These are phyloP conservation scores for Eulemur rubriventer DNA, from an alignment of 2,797 vertebrate species.

Conservation along the genomic window DNA sequence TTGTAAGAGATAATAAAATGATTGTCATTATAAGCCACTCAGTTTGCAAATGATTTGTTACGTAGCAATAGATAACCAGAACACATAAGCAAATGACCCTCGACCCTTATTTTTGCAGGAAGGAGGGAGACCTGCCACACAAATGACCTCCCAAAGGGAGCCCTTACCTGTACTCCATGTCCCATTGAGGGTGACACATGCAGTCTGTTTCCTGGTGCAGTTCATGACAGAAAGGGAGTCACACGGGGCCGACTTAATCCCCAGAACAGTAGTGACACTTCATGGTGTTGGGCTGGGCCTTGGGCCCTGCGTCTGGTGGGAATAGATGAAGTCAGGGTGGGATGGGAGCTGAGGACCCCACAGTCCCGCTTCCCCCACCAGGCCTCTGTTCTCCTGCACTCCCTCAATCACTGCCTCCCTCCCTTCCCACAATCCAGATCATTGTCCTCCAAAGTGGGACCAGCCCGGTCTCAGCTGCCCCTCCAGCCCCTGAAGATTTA, in stretches of 20 bases:
- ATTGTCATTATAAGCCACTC: not conserved
- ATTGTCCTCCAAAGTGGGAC: not conserved
- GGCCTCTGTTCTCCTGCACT: not conserved
- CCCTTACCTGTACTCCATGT: not conserved
- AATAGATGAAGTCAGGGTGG: not conserved
- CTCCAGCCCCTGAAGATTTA: not conserved
- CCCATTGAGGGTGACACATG: not conserved
- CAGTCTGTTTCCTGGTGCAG: not conserved
- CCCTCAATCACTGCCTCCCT: not conserved
- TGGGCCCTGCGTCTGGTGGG: not conserved
- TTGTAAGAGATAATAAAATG: not conserved
- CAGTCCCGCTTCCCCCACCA: not conserved
- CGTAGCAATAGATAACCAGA: not conserved
- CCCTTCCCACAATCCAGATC: not conserved
- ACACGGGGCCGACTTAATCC: fast-evolving
- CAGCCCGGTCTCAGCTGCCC: not conserved
- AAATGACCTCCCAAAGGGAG: not conserved
- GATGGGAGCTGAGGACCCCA: not conserved
- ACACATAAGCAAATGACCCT: not conserved
- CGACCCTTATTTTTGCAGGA: not conserved
- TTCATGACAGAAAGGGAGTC: not conserved
- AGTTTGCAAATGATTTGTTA: not conserved
- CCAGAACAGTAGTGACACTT: not conserved
- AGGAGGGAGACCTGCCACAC: not conserved
- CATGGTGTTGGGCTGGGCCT: not conserved